Percentiles rank a stretch among this genome's conserved stretches.
Conservation (phyloP, 2,888 invertebrate genomes). For the Athalia rosae region DNA sequence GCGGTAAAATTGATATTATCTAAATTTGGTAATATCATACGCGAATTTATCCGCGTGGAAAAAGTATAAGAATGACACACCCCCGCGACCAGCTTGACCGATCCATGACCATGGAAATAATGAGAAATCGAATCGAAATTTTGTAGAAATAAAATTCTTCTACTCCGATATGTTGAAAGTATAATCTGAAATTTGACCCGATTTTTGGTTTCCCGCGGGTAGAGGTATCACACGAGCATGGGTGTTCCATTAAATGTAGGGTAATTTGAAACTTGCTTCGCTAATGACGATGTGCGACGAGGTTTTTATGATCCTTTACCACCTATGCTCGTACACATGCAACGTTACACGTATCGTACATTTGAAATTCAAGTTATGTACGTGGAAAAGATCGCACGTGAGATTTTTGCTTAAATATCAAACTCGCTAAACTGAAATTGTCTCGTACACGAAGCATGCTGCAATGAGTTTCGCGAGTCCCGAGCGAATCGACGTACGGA, state of each 20-base stretch:
- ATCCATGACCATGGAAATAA: background rate
- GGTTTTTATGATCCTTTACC: too few relatives aligned
- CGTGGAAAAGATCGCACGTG: slow-evolving; percentile 21
- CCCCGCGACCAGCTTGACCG: background rate
- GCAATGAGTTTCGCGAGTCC: too few relatives aligned
- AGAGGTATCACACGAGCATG: too few relatives aligned
- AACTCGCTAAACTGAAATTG: background rate
- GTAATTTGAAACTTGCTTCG: too few relatives aligned
- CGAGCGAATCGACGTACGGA: too few relatives aligned
- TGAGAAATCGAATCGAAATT: background rate
- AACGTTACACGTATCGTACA: background rate
- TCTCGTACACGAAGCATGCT: too few relatives aligned
- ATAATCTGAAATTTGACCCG: too few relatives aligned
- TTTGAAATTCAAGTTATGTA: background rate
- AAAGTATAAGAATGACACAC: background rate
- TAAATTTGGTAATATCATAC: slow-evolving; percentile 26
- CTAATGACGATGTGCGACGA: too few relatives aligned
- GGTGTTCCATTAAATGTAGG: too few relatives aligned
- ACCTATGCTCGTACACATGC: background rate
- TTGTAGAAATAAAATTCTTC: too few relatives aligned
- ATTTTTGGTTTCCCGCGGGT: too few relatives aligned
- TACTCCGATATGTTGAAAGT: too few relatives aligned
- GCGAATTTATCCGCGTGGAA: background rate
- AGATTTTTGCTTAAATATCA: slow-evolving; percentile 1
- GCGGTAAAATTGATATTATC: slow-evolving; percentile 33